Evolutionary conservation across 2,797 vertebrate genomes (phyloP).

Genomic region (Tangara arthus): DNA sequence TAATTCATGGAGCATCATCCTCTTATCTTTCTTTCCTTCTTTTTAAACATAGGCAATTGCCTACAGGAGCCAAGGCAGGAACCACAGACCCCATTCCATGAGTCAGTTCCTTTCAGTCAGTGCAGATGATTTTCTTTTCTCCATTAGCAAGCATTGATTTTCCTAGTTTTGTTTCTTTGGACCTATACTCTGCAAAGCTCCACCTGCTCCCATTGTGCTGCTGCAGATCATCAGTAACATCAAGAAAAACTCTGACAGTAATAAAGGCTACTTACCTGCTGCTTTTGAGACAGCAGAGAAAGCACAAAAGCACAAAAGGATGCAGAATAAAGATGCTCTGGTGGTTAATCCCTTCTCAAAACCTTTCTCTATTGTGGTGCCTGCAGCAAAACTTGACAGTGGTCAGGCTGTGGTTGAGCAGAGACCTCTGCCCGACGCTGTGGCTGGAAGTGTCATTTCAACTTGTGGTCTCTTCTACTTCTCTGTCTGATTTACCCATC

Average conservation of each 20-base stretch:
- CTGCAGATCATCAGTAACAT: slow-evolving; percentile 23
- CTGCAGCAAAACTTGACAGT: background rate
- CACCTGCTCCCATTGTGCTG: background rate
- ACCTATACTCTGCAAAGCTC: slow-evolving; percentile 27
- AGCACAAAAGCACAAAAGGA: slow-evolving; percentile 6
- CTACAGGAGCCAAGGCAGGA: background rate
- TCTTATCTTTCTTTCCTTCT: background rate
- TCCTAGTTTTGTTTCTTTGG: slow-evolving; percentile 55
- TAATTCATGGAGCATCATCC: background rate
- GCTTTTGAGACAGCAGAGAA: background rate
- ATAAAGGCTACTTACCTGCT: background rate
- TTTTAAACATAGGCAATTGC: background rate
- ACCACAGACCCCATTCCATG: background rate
- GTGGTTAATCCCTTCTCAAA: background rate
- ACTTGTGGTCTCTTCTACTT: background rate
- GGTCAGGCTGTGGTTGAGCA: background rate
- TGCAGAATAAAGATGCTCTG: background rate
- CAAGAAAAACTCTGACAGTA: background rate
- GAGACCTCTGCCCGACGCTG: background rate
- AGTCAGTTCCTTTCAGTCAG: slow-evolving; percentile 13
- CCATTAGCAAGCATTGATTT: slow-evolving; percentile 61
- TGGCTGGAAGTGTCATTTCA: background rate
- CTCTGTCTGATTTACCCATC: rapidly evolving
- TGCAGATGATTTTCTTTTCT: background rate
- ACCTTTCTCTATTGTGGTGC: background rate